phyloP scores from a whole-genome alignment of 2,113 vertebrate species.

The Gulo gulo region DNA sequence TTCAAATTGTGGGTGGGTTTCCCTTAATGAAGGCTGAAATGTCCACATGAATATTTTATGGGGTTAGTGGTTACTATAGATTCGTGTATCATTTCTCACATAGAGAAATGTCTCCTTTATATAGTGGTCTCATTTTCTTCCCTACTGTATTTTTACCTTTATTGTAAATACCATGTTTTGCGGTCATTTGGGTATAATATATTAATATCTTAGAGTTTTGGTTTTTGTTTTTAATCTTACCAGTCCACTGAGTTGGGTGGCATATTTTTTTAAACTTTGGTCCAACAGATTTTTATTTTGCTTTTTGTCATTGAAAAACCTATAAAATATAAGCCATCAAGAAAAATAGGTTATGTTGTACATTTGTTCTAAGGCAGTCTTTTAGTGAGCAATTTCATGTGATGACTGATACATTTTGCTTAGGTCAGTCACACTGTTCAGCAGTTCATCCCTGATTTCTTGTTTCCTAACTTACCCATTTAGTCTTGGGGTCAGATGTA shows the following conservation, averaged over 20 bases:
- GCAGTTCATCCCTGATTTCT: not conserved
- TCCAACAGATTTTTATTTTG: not conserved
- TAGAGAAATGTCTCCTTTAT: not conserved
- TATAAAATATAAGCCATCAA: not conserved
- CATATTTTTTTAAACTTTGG: not conserved
- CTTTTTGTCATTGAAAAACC: not conserved
- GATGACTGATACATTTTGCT: not conserved
- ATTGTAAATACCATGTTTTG: not conserved
- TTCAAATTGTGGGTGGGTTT: not conserved
- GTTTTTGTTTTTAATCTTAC: conserved; percentile 11
- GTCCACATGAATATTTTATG: not conserved
- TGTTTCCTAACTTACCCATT: not conserved
- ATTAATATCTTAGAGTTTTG: not conserved
- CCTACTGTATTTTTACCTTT: not conserved
- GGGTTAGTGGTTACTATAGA: too few species aligned
- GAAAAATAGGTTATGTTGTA: not conserved
- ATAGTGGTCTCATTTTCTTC: not conserved
- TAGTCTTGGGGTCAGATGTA: not conserved
- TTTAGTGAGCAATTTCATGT: not conserved
- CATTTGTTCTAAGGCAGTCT: not conserved
- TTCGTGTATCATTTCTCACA: not conserved
- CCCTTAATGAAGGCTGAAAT: not conserved
- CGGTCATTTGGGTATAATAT: not conserved
- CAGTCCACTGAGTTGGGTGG: not conserved
- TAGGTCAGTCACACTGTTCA: not conserved